Conservation (phyloP, 2,888 invertebrate genomes). For the Disparrhopalites patrizii region DNA sequence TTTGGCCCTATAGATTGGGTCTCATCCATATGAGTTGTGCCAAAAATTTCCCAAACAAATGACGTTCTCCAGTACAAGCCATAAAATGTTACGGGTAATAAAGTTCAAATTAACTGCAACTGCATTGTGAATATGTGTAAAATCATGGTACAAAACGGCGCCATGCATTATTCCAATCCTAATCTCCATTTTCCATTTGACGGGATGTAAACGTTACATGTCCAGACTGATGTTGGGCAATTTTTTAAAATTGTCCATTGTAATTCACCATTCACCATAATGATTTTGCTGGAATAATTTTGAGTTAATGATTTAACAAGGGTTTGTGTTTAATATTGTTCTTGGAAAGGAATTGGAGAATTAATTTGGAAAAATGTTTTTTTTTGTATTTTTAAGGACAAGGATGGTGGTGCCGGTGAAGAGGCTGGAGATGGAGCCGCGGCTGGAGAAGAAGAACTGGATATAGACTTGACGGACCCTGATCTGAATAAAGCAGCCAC, state of each 20-base stretch:
- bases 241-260: neutral
- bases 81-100: too few relatives aligned
- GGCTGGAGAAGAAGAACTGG: slow-evolving; percentile 37
- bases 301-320: neutral
- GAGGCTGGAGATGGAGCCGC: neutral
- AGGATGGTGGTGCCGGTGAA: slow-evolving; percentile 14
- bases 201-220: neutral
- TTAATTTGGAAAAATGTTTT: neutral
- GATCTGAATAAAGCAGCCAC: slow-evolving; percentile 45
- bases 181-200: too few relatives aligned
- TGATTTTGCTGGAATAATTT: too few relatives aligned
- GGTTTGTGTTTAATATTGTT: neutral
- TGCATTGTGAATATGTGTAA: too few relatives aligned
- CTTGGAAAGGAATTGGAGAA: neutral
- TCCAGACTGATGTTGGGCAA: neutral
- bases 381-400: slow-evolving; percentile 7
- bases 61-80: too few relatives aligned
- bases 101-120: too few relatives aligned
- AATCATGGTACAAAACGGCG: too few relatives aligned
- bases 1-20: neutral
- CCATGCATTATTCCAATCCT: too few relatives aligned
- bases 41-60: too few relatives aligned
- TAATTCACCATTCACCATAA: neutral
- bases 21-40: neutral
- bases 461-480: slow-evolving; percentile 46